A percentile compares a stretch with the other conserved stretches of the same genome.
Conservation (phyloP, 2,113 vertebrate genomes). For the Tympanuchus pallidicinctus region DNA sequence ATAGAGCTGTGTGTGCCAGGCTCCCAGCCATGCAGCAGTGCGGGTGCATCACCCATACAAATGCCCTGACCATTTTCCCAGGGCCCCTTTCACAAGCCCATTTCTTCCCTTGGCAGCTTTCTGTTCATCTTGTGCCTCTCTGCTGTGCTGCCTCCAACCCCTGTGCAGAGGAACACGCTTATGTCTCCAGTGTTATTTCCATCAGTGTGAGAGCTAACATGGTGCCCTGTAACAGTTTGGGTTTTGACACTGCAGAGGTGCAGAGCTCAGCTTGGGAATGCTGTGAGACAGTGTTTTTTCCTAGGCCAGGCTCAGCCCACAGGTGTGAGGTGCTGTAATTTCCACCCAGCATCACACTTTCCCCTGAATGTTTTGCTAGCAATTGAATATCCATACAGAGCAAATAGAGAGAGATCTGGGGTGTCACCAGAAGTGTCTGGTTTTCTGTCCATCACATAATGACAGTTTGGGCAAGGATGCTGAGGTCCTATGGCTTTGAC, state of each 20-base stretch:
- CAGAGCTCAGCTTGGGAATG: conserved; percentile 14
- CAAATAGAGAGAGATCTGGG: conserved; percentile 29
- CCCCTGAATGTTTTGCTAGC: conserved; percentile 1
- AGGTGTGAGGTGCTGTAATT: conserved; percentile 20
- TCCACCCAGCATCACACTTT: not conserved
- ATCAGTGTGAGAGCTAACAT: not conserved
- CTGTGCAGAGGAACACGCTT: not conserved
- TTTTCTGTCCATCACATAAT: no score
- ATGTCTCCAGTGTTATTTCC: conserved; percentile 12
- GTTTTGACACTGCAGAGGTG: not conserved
- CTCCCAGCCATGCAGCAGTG: fast-evolving
- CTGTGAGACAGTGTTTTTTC: not conserved
- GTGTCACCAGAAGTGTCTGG: not conserved
- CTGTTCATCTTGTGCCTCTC: not conserved
- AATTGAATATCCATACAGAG: not conserved
- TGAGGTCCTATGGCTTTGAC: no score
- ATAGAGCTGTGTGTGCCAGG: not conserved
- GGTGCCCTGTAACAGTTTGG: not conserved
- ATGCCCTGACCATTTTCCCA: no score
- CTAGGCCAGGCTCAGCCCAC: conserved; percentile 18
- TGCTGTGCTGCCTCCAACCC: not conserved
- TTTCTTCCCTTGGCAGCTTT: not conserved
- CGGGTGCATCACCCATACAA: no score
- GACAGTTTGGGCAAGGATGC: no score
- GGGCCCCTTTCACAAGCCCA: no score